Evolutionary conservation across 2,888 invertebrate species (phyloP).

Genomic region (Dasypolia templi): DNA sequence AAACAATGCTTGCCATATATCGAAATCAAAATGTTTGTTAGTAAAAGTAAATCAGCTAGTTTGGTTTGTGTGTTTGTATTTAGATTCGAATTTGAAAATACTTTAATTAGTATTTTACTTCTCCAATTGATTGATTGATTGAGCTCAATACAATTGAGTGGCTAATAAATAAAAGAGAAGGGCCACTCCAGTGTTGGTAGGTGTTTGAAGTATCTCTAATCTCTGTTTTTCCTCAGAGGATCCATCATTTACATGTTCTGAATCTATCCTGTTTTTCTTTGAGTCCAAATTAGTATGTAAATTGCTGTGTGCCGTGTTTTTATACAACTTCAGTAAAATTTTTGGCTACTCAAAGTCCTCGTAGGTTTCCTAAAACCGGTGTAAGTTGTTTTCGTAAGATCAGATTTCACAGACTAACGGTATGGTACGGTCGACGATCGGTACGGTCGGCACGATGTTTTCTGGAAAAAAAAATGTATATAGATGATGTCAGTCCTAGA

Average conservation of each 20-base stretch:
- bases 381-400: not conserved
- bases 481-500: not conserved
- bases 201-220: not conserved
- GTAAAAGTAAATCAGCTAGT: not conserved
- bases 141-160: not conserved
- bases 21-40: not conserved
- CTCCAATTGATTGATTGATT: not conserved
- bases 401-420: too few relatives aligned
- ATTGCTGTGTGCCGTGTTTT: conserved; percentile 31
- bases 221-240: conserved; percentile 17
- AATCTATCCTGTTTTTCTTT: conserved; percentile 41
- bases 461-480: not conserved
- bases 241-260: conserved; percentile 21
- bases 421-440: too few relatives aligned
- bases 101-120: not conserved
- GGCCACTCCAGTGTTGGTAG: not conserved
- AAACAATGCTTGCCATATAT: not conserved
- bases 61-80: not conserved
- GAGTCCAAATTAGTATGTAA: conserved; percentile 42
- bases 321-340: conserved; percentile 6
- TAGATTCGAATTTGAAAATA: not conserved
- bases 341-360: not conserved
- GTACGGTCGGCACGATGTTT: not conserved
- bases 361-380: not conserved
- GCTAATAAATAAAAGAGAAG: too few relatives aligned